Percentiles rank a stretch among this genome's conserved stretches.
Evolutionary conservation across 2,797 vertebrate species (phyloP).

Genomic region (Leuciscus waleckii): DNA sequence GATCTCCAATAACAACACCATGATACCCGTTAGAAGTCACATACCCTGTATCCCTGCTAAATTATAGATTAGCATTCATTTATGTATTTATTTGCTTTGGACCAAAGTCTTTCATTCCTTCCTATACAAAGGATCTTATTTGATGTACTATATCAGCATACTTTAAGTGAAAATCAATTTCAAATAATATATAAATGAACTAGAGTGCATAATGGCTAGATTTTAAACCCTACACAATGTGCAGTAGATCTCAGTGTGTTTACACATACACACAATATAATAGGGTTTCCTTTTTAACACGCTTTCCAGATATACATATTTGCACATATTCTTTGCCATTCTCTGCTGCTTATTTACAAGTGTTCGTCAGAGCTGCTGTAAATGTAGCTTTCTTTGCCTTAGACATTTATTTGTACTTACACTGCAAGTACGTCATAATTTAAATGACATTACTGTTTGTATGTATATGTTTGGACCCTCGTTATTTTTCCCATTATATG

Average conservation of each 20-base stretch:
- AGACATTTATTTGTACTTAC: slow-evolving; percentile 32
- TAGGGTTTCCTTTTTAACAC: slow-evolving; percentile 23
- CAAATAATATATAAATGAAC: slow-evolving; percentile 29
- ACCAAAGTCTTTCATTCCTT: slow-evolving; percentile 58
- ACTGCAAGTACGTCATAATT: not conserved
- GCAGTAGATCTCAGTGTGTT: slow-evolving; percentile 44
- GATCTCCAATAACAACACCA: slow-evolving; percentile 35
- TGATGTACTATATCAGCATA: slow-evolving; percentile 27
- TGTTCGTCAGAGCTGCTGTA: slow-evolving; percentile 37
- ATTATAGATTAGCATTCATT: slow-evolving; percentile 33
- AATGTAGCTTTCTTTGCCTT: slow-evolving; percentile 43
- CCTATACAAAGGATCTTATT: slow-evolving; percentile 30
- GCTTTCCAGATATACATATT: slow-evolving; percentile 10
- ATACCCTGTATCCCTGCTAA: slow-evolving; percentile 23
- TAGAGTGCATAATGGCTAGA: slow-evolving; percentile 39
- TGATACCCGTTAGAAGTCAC: slow-evolving; percentile 44
- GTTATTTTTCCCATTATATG: slow-evolving; percentile 15
- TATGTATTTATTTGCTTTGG: slow-evolving; percentile 56
- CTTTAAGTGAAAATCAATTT: slow-evolving; percentile 31
- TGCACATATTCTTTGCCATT: slow-evolving; percentile 21
- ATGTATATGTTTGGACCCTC: not conserved
- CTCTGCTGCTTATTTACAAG: slow-evolving; percentile 12
- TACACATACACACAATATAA: slow-evolving; percentile 21
- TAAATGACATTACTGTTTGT: slow-evolving; percentile 24
- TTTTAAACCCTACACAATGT: slow-evolving; percentile 31